phyloP scores from a whole-genome alignment of 2,113 vertebrate genomes.

The Holacanthus passer region DNA sequence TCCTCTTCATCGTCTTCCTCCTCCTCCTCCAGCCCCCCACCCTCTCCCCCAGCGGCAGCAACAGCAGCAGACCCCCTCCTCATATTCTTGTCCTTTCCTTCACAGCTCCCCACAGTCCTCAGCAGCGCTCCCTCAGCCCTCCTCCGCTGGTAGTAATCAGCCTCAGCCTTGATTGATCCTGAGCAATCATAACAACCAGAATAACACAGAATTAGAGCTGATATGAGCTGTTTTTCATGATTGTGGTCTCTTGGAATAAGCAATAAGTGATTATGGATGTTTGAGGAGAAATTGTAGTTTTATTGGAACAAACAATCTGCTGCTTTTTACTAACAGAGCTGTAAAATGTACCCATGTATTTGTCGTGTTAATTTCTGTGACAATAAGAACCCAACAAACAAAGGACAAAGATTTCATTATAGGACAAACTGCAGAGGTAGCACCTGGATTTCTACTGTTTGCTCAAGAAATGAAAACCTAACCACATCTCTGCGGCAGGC shows the following conservation, averaged over 20 bases:
- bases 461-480: conserved; percentile 65
- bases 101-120: conserved; percentile 43
- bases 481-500: conserved; percentile 29
- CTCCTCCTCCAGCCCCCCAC: conserved; percentile 11
- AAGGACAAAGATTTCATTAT: conserved; percentile 54
- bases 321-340: background rate
- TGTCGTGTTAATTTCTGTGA: conserved; percentile 1
- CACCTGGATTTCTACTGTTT: conserved; percentile 66
- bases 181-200: conserved; percentile 6
- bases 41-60: conserved; percentile 11
- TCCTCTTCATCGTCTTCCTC: conserved; percentile 43
- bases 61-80: conserved; percentile 38
- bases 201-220: background rate
- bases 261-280: background rate
- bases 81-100: conserved; percentile 46
- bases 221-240: background rate
- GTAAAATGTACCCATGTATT: background rate
- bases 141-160: conserved; percentile 36
- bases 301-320: background rate
- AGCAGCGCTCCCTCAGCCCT: conserved; percentile 13
- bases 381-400: conserved; percentile 27
- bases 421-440: conserved; percentile 45
- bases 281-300: conserved; percentile 1
- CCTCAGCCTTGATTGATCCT: conserved; percentile 20
- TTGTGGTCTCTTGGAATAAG: background rate